A percentile compares a stretch with the other conserved stretches of the same genome.
Conservation (phyloP, 2,113 vertebrate genomes). For the Embiotoca jacksoni region DNA sequence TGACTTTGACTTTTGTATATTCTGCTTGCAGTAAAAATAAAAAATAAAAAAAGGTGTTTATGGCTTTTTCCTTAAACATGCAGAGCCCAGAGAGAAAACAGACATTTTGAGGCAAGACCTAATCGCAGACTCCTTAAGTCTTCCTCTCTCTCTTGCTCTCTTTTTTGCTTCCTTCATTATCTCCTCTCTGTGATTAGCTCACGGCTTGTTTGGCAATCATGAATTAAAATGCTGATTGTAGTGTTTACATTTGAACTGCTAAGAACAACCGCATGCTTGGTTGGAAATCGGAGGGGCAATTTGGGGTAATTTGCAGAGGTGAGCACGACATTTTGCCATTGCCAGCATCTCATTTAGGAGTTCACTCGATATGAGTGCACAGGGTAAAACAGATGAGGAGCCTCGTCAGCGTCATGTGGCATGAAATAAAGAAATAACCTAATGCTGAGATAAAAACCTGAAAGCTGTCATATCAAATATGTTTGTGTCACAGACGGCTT, state of each 20-base stretch:
- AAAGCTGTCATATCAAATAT: neutral
- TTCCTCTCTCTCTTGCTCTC: conserved; percentile 33
- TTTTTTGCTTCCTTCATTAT: conserved; percentile 67
- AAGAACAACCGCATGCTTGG: conserved; percentile 62
- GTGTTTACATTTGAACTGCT: conserved; percentile 69
- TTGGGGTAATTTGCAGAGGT: conserved; percentile 58
- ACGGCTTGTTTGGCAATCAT: conserved; percentile 72
- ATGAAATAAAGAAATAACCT: neutral
- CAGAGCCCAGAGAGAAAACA: conserved; percentile 33
- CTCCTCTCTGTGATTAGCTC: conserved; percentile 63
- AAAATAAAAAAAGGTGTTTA: neutral
- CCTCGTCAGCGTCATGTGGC: neutral
- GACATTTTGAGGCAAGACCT: conserved; percentile 35
- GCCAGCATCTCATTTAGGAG: conserved; percentile 12
- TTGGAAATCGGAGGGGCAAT: conserved; percentile 56
- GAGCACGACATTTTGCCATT: conserved; percentile 24
- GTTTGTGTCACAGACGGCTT: conserved; percentile 35
- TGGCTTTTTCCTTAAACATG: conserved; percentile 29
- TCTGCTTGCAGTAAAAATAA: conserved; percentile 5
- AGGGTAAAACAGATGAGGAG: neutral
- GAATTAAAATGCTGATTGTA: conserved; percentile 78
- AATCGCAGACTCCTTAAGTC: conserved; percentile 56
- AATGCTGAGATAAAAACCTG: neutral
- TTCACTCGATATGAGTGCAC: conserved; percentile 2
- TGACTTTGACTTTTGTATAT: conserved; percentile 21